Percentiles rank a stretch among this genome's conserved stretches.
phyloP scores from a whole-genome alignment of 2,113 vertebrate genomes.

The Physeter macrocephalus region DNA sequence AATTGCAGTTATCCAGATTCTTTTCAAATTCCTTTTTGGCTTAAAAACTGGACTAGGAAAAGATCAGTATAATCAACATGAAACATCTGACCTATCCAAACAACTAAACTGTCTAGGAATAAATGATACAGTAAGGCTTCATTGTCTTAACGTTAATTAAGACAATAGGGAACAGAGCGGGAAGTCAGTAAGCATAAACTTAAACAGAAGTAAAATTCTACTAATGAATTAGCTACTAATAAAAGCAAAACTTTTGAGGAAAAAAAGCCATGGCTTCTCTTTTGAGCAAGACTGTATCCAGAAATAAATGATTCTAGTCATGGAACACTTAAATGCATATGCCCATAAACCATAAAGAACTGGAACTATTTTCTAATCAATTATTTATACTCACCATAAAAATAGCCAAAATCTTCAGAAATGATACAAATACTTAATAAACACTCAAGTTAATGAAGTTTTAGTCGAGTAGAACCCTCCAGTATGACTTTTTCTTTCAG shows the following conservation, averaged over 20 bases:
- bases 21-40: neutral
- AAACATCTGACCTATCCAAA: neutral
- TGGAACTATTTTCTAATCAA: neutral
- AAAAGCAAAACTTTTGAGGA: neutral
- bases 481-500: neutral
- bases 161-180: neutral
- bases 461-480: neutral
- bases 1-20: neutral
- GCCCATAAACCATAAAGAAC: neutral
- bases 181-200: neutral
- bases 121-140: neutral
- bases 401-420: neutral
- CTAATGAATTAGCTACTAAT: neutral
- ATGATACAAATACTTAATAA: conserved; percentile 26
- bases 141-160: neutral
- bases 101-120: neutral
- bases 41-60: neutral
- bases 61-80: neutral
- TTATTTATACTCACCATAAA: conserved; percentile 23
- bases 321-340: neutral
- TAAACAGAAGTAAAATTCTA: neutral
- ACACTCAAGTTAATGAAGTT: neutral
- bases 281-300: neutral
- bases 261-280: conserved; percentile 11
- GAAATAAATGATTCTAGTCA: neutral